These are phyloP conservation scores for Glossophaga mutica DNA, from an alignment of 2,797 vertebrate species.

Conservation along the genomic window DNA sequence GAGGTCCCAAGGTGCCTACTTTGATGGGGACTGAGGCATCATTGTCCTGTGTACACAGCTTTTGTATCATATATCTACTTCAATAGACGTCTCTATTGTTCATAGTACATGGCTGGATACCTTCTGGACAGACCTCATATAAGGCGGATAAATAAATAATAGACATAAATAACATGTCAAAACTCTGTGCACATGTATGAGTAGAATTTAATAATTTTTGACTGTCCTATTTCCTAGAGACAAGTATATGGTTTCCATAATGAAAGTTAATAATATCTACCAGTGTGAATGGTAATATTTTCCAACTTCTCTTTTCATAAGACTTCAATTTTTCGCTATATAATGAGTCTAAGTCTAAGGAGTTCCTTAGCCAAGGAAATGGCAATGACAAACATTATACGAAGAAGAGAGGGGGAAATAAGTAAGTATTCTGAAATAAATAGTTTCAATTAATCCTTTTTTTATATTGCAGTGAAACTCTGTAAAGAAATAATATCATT, in stretches of 20 bases:
- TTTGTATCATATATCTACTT: too few relatives aligned
- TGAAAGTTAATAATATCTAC: neutral
- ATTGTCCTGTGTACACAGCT: too few relatives aligned
- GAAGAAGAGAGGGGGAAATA: neutral
- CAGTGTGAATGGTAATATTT: neutral
- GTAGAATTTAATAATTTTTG: neutral
- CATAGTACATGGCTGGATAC: too few relatives aligned
- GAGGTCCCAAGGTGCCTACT: too few relatives aligned
- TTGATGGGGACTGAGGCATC: too few relatives aligned
- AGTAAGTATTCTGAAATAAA: neutral
- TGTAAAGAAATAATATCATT: neutral
- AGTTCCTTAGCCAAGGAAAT: neutral
- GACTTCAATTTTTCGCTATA: neutral
- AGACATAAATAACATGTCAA: neutral
- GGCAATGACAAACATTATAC: neutral
- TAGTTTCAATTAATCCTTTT: neutral
- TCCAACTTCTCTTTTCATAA: neutral
- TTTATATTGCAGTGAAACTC: neutral
- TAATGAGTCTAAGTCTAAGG: neutral
- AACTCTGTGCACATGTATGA: neutral
- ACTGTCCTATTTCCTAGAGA: neutral
- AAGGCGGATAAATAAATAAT: neutral
- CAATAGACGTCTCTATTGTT: too few relatives aligned
- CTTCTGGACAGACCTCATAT: too few relatives aligned
- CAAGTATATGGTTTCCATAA: neutral